phyloP scores from a whole-genome alignment of 2,113 vertebrate species.

The Gadus chalcogrammus region DNA sequence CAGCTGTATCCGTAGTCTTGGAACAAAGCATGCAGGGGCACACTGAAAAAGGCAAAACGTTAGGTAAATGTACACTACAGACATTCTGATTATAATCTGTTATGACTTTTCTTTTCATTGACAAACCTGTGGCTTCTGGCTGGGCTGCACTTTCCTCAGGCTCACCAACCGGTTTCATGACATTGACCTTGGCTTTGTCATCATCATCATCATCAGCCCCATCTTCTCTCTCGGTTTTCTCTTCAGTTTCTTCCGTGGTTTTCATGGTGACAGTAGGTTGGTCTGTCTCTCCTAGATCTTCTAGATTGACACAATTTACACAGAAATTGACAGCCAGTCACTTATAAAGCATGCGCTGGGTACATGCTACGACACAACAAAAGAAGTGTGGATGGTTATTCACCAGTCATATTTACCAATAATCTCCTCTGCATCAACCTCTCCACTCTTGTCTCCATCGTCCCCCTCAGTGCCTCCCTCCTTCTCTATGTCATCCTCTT shows the following conservation, averaged over 20 bases:
- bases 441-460: conserved; percentile 26
- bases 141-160: conserved; percentile 13
- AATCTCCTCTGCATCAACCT: conserved; percentile 25
- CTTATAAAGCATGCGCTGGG: too few relatives aligned
- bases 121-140: conserved; percentile 43
- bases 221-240: conserved; percentile 1
- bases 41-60: conserved; percentile 34
- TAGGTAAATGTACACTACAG: neutral
- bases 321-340: neutral
- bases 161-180: conserved; percentile 43
- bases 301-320: neutral
- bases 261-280: neutral
- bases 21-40: conserved; percentile 52
- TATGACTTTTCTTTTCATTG: neutral
- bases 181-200: conserved; percentile 45
- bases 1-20: conserved; percentile 4
- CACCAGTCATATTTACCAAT: conserved; percentile 12
- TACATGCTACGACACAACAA: too few relatives aligned
- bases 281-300: too few relatives aligned
- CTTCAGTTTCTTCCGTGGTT: conserved; percentile 10
- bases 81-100: neutral
- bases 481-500: neutral
- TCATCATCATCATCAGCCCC: conserved; percentile 44
- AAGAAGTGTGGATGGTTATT: too few relatives aligned
- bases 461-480: conserved; percentile 17